Evolutionary conservation across 2,888 invertebrate genomes (phyloP), one percentile per base, ranked within the genome.

Genomic region (Drosophila cracens): DNA sequence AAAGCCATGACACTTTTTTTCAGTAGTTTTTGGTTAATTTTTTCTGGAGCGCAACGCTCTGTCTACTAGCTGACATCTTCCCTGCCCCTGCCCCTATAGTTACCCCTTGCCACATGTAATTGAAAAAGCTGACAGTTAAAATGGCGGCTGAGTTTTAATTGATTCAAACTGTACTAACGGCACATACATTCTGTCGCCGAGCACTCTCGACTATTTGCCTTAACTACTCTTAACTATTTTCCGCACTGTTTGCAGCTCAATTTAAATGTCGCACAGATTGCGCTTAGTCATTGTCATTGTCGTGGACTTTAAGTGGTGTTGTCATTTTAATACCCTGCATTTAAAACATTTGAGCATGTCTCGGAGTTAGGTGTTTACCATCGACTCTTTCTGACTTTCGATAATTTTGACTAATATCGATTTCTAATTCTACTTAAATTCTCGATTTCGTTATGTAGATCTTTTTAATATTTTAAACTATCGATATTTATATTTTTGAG

Each of bases 161-260:
- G 88, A 84, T 88, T 88, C 83, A 83, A 69, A 83, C 86, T 88
- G 83, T 84, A 81, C 81, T 86, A 84, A 84, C 84, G 86, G 84
- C 68, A 86, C 75, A 82, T 77, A 46, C 16, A 46, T 25, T 46
- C 82, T 31, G 43, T 65, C 71, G 76, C 70, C 63, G 68, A 70
- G 76, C 79, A 70, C 62, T 63, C 60, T 66, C 34, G 56, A 43
- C n/a, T 62, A 74, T 33, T 59, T 49, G 49, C 40, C 52, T 64
- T 52, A 52, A 43, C 66, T 51, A 40, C 79, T 60, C 46, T 76
- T 62, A 62, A 72, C 76, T 64, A 76, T 71, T 78, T 84, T 79
- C 83, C 40, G 57, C 57, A 57, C 57, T 43, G 21, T 60, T 66
- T 61, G 34, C 49, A 57, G 66, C 74, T 66, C 69, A 59, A 84